phyloP scores from a whole-genome alignment of 2,797 vertebrate genomes.

The Schizopygopsis malacanthus region DNA sequence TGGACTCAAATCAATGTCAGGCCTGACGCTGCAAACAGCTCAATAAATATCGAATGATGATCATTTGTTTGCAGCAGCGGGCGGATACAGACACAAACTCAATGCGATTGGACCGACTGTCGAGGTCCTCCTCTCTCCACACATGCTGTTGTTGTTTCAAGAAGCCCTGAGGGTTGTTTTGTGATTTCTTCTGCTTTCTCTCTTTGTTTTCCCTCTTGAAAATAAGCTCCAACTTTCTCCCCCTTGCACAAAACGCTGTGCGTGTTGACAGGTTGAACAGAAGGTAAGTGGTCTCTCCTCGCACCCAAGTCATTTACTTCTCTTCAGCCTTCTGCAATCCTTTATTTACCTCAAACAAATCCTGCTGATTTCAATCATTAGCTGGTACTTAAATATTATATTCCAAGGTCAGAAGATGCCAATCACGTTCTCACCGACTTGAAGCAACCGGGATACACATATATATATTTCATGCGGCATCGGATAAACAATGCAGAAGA shows the following conservation, averaged over 20 bases:
- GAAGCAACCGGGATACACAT: background rate
- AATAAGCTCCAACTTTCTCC: background rate
- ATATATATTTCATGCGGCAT: background rate
- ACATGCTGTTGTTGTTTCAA: conserved; percentile 22
- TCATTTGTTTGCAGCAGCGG: conserved; percentile 45
- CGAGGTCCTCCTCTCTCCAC: background rate
- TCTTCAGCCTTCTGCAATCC: background rate
- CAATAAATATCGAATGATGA: conserved; percentile 59
- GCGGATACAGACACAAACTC: conserved; percentile 10
- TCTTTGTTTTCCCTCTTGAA: conserved; percentile 27
- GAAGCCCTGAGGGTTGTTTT: conserved; percentile 17
- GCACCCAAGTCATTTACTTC: background rate
- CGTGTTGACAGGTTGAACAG: conserved; percentile 14
- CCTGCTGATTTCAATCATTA: conserved; percentile 8
- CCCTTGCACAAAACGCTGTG: conserved; percentile 4
- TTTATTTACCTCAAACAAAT: conserved; percentile 22
- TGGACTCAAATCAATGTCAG: conserved; percentile 54
- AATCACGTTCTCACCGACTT: conserved; percentile 5
- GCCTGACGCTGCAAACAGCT: conserved; percentile 60
- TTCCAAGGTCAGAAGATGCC: conserved; percentile 6
- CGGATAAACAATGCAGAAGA: background rate
- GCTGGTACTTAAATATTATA: conserved; percentile 11
- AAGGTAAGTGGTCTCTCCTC: conserved; percentile 23
- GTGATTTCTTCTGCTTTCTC: conserved; percentile 9
- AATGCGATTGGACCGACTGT: background rate